Evolutionary conservation across 1,140 invertebrate genomes (phyloP).

Genomic region (Ericerus pela): DNA sequence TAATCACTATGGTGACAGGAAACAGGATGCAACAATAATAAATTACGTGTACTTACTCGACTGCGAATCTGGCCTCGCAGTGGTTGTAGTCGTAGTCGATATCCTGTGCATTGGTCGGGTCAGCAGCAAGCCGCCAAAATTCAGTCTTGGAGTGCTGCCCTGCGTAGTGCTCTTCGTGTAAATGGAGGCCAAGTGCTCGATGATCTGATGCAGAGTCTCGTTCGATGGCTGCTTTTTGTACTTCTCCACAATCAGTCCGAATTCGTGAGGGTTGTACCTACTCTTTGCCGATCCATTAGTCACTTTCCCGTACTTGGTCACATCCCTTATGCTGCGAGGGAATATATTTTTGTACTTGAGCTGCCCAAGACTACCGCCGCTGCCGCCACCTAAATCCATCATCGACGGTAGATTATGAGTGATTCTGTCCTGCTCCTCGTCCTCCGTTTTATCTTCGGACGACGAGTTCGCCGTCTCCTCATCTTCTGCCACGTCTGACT

Average conservation of each 20-base stretch:
- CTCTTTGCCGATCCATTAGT: not conserved
- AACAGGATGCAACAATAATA: too few species aligned
- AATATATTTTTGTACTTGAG: constrained; percentile 1
- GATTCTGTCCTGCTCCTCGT: not conserved
- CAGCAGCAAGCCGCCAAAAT: not conserved
- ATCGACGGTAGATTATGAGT: not conserved
- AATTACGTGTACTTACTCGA: not conserved
- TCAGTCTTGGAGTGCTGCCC: not conserved
- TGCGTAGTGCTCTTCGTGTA: not conserved
- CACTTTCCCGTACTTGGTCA: not conserved
- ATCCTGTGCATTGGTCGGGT: not conserved
- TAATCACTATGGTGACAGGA: too few species aligned
- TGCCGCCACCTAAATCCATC: not conserved
- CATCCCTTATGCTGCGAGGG: not conserved
- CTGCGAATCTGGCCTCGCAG: not conserved
- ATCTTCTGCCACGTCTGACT: not conserved
- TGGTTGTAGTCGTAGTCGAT: not conserved
- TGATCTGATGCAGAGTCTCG: constrained; percentile 6
- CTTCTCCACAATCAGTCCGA: not conserved
- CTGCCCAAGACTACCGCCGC: not conserved
- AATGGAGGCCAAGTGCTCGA: constrained; percentile 6
- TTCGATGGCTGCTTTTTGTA: not conserved
- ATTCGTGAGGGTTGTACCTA: not conserved
- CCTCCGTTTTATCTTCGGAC: not conserved
- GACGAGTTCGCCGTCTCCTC: not conserved